A percentile compares a stretch with the other conserved stretches of the same genome.
Conservation (phyloP, 2,113 vertebrate species). For the Manacus vitellinus region DNA sequence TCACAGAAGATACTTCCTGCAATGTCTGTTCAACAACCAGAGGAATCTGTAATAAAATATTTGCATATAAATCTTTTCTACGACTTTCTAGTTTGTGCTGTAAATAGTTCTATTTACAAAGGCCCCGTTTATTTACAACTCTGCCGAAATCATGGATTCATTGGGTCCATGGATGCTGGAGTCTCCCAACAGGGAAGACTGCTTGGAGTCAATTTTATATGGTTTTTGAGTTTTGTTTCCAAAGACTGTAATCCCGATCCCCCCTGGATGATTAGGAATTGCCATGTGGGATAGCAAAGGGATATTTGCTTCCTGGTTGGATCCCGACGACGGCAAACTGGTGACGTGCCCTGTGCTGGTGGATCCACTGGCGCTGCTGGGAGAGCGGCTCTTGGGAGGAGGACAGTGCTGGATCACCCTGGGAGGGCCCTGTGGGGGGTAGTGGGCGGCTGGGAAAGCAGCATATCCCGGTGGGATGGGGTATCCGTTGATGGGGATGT, state of each 20-base stretch:
- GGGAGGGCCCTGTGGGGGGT: constrained; percentile 78
- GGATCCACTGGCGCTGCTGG: constrained; percentile 96
- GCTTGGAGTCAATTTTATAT: constrained; percentile 88
- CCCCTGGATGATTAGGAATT: constrained; percentile 81
- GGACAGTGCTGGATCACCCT: constrained; percentile 93
- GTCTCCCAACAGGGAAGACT: constrained; percentile 86
- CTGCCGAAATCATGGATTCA: constrained; percentile 91
- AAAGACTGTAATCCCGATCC: constrained; percentile 81
- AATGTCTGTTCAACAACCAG: constrained; percentile 63
- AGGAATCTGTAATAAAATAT: constrained; percentile 79
- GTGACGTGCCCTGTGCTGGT: constrained; percentile 98
- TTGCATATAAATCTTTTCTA: constrained; percentile 85
- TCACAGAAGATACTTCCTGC: constrained; percentile 81
- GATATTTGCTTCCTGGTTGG: constrained; percentile 96
- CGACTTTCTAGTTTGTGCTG: constrained; percentile 63
- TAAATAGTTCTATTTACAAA: constrained; percentile 75
- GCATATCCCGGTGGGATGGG: constrained; percentile 94
- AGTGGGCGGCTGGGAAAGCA: constrained; percentile 92
- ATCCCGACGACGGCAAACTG: constrained; percentile 92
- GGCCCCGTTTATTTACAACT: constrained; percentile 79
- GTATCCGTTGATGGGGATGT: constrained; percentile 95
- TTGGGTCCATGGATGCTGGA: constrained; percentile 86
- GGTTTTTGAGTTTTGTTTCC: constrained; percentile 89
- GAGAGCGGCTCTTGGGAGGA: constrained; percentile 95
- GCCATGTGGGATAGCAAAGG: constrained; percentile 92